Conservation (phyloP, 2,113 vertebrate species). For the Scomber japonicus region DNA sequence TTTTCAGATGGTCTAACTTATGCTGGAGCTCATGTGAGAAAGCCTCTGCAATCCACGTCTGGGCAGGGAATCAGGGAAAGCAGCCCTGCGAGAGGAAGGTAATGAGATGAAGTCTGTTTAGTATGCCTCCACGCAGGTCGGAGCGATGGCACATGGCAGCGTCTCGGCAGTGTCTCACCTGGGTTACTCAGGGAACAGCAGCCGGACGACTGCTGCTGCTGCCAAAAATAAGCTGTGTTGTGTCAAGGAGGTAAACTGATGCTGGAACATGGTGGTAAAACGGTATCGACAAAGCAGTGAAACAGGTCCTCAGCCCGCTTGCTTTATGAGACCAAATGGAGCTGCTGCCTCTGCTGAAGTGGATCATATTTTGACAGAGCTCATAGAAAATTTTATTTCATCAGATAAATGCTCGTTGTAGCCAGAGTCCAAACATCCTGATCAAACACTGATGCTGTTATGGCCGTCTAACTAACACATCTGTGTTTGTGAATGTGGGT, state of each 20-base stretch:
- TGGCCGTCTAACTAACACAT: conserved; percentile 53
- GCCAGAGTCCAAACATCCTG: conserved; percentile 61
- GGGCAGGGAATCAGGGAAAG: conserved; percentile 60
- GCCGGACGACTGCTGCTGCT: conserved; percentile 16
- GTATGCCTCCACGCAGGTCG: conserved; percentile 28
- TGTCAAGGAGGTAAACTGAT: conserved; percentile 66
- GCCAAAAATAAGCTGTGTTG: conserved; percentile 58
- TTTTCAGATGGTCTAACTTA: conserved; percentile 80
- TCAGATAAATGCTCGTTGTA: conserved; percentile 53
- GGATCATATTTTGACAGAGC: conserved; percentile 68
- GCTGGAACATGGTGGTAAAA: conserved; percentile 60
- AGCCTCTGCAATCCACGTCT: conserved; percentile 61
- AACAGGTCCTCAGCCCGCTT: conserved; percentile 50
- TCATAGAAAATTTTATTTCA: conserved; percentile 56
- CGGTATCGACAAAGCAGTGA: conserved; percentile 63
- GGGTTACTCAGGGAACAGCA: conserved; percentile 21
- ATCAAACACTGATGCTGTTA: conserved; percentile 53
- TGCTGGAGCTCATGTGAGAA: conserved; percentile 70
- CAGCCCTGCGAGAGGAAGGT: conserved; percentile 44
- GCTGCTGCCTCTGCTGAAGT: conserved; percentile 57
- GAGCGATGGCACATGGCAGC: conserved; percentile 29
- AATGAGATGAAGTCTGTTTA: conserved; percentile 62
- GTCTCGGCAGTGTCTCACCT: conserved; percentile 46
- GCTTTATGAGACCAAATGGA: conserved; percentile 68
- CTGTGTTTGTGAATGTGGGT: conserved; percentile 60